Evolutionary conservation across 1,140 invertebrate species (phyloP).

Genomic region (Cyrtorhinus lividipennis): DNA sequence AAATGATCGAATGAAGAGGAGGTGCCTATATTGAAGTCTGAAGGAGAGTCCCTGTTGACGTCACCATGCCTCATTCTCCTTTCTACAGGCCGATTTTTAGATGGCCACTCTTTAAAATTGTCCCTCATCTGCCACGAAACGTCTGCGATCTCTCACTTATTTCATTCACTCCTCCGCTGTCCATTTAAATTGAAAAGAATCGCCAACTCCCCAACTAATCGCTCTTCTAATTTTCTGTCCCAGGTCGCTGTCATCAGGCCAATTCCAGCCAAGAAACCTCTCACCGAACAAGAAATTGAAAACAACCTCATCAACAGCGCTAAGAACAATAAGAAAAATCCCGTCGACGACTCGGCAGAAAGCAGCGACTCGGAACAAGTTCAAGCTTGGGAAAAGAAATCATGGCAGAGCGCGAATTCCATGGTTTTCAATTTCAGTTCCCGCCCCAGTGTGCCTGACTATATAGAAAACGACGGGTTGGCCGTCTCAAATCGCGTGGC

Average conservation of each 20-base stretch:
- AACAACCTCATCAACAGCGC: constrained; percentile 54
- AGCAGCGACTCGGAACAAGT: constrained; percentile 19
- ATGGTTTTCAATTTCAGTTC: constrained; percentile 78
- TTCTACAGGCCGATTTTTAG: no score
- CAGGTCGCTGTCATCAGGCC: constrained; percentile 45
- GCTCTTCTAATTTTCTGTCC: constrained; percentile 35
- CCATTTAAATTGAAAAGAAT: no score
- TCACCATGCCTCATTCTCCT: no score
- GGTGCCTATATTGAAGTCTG: no score
- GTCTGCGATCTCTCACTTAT: no score
- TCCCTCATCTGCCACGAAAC: no score
- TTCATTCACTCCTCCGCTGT: no score
- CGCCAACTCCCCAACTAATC: no score
- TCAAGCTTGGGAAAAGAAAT: constrained; percentile 36
- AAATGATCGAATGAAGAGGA: no score
- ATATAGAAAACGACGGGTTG: constrained; percentile 75
- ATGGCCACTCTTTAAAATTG: no score
- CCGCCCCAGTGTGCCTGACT: constrained; percentile 70
- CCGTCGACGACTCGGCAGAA: constrained; percentile 9
- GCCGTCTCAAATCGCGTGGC: constrained; percentile 39
- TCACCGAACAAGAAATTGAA: constrained; percentile 46
- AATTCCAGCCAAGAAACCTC: constrained; percentile 34
- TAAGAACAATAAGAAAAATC: constrained; percentile 36
- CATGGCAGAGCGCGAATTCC: constrained; percentile 42
- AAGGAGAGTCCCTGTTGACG: no score